Percentiles rank a stretch among this genome's conserved stretches.
Conservation (phyloP, 2,113 vertebrate genomes). For the Antechinus flavipes region DNA sequence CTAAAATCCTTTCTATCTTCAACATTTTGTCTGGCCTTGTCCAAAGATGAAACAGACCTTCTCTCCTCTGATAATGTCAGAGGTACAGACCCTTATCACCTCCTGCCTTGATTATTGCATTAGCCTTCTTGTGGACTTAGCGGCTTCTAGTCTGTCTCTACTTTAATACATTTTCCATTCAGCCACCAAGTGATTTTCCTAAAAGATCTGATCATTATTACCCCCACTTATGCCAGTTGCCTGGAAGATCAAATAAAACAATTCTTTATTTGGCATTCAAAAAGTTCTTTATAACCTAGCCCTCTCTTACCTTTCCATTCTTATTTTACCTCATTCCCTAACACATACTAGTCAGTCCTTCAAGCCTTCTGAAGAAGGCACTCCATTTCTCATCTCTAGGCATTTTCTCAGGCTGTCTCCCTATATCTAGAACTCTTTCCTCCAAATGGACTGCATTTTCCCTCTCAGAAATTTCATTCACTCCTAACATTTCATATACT, state of each 20-base stretch:
- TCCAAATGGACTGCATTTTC: background rate
- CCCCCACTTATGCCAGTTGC: background rate
- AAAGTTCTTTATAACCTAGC: background rate
- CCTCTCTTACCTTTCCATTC: background rate
- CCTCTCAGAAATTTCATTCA: background rate
- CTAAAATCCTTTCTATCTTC: background rate
- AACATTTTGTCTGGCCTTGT: background rate
- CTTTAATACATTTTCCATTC: background rate
- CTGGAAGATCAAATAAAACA: background rate
- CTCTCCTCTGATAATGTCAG: background rate
- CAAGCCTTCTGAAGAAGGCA: no score
- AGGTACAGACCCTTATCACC: background rate
- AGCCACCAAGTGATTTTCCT: background rate
- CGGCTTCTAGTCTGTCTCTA: background rate
- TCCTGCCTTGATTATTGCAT: background rate
- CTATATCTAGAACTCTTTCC: background rate
- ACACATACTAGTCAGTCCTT: background rate
- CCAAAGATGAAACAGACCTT: background rate
- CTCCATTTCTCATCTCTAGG: background rate
- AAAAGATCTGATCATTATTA: background rate
- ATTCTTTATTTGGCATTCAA: background rate
- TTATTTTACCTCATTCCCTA: background rate
- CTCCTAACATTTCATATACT: background rate
- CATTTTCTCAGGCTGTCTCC: background rate
- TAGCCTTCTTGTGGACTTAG: background rate